Percentiles rank a stretch among this genome's conserved stretches.
Evolutionary conservation across 2,888 invertebrate species (phyloP).

Genomic region (Hemithea aestivaria): DNA sequence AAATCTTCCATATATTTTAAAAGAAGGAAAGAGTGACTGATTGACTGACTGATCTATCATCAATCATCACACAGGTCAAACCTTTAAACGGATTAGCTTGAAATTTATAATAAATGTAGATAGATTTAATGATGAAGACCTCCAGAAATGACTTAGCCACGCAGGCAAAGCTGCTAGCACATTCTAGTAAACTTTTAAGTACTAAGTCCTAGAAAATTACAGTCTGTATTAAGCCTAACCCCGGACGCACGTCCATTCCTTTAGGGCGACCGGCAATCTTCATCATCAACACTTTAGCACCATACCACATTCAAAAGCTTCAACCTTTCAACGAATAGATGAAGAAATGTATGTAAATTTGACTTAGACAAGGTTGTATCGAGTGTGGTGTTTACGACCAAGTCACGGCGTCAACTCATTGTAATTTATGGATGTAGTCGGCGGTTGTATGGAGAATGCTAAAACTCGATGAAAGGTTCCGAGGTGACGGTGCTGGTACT

Average conservation of each 20-base stretch:
- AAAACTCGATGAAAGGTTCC: slow-evolving; percentile 59
- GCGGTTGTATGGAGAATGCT: slow-evolving; percentile 50
- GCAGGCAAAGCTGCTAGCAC: too few species aligned
- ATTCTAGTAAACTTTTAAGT: too few species aligned
- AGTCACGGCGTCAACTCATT: slow-evolving; percentile 46
- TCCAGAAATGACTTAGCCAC: too few species aligned
- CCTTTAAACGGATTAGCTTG: too few species aligned
- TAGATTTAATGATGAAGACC: slow-evolving; percentile 1
- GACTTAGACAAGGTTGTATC: slow-evolving; percentile 6
- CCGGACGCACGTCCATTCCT: slow-evolving; percentile 37
- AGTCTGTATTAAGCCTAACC: slow-evolving; percentile 20
- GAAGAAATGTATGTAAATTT: neutral
- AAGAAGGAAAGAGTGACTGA: too few species aligned
- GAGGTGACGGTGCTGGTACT: slow-evolving; percentile 3
- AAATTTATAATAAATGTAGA: too few species aligned
- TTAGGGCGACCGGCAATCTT: slow-evolving; percentile 18
- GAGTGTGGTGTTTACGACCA: neutral
- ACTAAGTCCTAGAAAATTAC: slow-evolving; percentile 19
- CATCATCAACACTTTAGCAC: neutral
- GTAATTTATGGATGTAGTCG: slow-evolving; percentile 68
- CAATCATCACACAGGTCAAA: too few species aligned
- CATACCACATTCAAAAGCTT: slow-evolving; percentile 1
- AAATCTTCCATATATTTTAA: too few species aligned
- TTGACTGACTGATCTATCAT: too few species aligned
- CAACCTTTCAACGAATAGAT: neutral